Evolutionary conservation across 2,888 invertebrate species (phyloP).

Genomic region (Fragum whitleyi): DNA sequence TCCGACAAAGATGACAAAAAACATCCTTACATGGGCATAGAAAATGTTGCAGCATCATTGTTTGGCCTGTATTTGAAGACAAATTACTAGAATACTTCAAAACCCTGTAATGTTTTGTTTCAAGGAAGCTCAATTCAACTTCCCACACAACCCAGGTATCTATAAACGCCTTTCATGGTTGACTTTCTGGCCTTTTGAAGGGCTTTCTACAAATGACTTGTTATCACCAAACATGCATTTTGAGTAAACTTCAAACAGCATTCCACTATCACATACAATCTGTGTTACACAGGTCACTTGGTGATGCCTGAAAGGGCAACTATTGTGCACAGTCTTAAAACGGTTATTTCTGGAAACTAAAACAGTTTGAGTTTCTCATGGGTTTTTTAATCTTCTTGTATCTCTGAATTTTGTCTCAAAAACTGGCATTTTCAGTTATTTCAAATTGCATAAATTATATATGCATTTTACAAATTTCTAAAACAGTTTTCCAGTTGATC

Average conservation of each 20-base stretch:
- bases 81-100: no score
- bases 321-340: background rate
- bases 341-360: background rate
- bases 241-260: slow-evolving; percentile 13
- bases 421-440: no score
- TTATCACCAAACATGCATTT: slow-evolving; percentile 26
- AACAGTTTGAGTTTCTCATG: background rate
- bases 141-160: slow-evolving; percentile 12
- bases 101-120: no score
- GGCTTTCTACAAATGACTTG: slow-evolving; percentile 1
- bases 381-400: background rate
- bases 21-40: no score
- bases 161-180: slow-evolving; percentile 9
- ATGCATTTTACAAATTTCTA: no score
- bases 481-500: no score
- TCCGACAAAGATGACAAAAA: no score
- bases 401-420: no score
- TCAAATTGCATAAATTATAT: no score
- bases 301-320: background rate
- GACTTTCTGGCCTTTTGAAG: slow-evolving; percentile 17
- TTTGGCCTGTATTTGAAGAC: no score
- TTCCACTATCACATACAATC: slow-evolving; percentile 24
- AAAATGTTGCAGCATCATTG: no score
- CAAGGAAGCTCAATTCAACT: no score
- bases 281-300: slow-evolving; percentile 3